Conservation (phyloP, 2,113 vertebrate species). For the Bambusicola thoracicus region DNA sequence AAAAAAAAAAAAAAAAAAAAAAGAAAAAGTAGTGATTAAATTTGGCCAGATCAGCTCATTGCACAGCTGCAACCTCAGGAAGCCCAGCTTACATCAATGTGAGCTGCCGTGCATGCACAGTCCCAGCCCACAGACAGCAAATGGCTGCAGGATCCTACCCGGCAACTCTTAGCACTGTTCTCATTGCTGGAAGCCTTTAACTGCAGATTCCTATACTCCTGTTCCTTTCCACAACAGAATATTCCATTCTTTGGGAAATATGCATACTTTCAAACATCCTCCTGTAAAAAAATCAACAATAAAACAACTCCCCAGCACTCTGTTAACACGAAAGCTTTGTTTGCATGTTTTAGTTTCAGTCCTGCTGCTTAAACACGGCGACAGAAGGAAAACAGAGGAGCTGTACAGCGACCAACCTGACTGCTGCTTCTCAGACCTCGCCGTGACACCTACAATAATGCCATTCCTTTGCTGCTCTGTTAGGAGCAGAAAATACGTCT, state of each 20-base stretch:
- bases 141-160: not conserved
- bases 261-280: not conserved
- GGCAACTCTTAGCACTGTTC: not conserved
- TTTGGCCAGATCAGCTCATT: not conserved
- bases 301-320: not conserved
- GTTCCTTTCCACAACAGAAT: not conserved
- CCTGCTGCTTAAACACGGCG: not conserved
- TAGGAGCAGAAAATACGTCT: not conserved
- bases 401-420: not conserved
- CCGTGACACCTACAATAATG: not conserved
- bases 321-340: not conserved
- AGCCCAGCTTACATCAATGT: not conserved
- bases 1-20: no score
- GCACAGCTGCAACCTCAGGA: not conserved
- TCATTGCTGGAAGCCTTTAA: not conserved
- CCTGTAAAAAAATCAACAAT: not conserved
- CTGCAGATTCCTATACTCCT: not conserved
- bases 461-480: slow-evolving; percentile 12
- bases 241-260: not conserved
- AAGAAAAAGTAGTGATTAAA: not conserved
- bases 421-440: not conserved
- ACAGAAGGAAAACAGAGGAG: not conserved
- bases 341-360: not conserved
- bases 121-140: not conserved
- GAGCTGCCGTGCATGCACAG: not conserved